phyloP scores from a whole-genome alignment of 2,888 invertebrate species.

The Tachystola acroxantha region DNA sequence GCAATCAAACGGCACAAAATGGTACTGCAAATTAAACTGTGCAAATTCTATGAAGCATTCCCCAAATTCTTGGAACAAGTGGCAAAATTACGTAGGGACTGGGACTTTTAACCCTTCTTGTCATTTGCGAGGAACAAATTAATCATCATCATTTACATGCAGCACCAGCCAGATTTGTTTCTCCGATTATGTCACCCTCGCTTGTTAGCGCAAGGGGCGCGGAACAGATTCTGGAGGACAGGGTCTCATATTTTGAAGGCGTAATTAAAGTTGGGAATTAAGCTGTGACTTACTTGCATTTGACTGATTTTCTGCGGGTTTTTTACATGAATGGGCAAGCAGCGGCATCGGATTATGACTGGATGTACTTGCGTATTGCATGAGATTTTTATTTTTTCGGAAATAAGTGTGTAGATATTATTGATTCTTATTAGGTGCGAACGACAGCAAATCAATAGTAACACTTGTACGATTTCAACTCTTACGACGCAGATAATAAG shows the following conservation, averaged over 20 bases:
- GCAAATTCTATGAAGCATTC: slow-evolving; percentile 52
- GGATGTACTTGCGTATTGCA: too few relatives aligned
- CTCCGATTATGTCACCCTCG: slow-evolving; percentile 74
- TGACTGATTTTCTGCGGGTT: too few relatives aligned
- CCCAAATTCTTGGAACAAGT: slow-evolving; percentile 60
- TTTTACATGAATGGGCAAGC: too few relatives aligned
- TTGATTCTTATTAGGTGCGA: too few relatives aligned
- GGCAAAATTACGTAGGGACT: slow-evolving; percentile 52
- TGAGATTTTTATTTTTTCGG: too few relatives aligned
- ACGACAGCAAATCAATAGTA: too few relatives aligned
- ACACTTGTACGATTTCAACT: too few relatives aligned
- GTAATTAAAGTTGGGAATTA: slow-evolving; percentile 13
- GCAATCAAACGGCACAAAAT: slow-evolving; percentile 66
- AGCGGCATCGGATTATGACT: too few relatives aligned
- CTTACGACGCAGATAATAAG: too few relatives aligned
- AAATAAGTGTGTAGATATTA: too few relatives aligned
- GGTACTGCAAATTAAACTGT: slow-evolving; percentile 63
- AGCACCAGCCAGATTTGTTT: slow-evolving; percentile 75
- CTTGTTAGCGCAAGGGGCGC: slow-evolving; percentile 58
- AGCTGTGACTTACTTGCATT: background rate
- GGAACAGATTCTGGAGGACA: slow-evolving; percentile 59
- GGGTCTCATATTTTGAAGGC: slow-evolving; percentile 56
- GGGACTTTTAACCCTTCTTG: slow-evolving; percentile 74
- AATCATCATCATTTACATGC: slow-evolving; percentile 79
- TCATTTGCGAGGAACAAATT: slow-evolving; percentile 76